Conservation (phyloP, 2,888 invertebrate species). For the Campopleginae sp. region DNA sequence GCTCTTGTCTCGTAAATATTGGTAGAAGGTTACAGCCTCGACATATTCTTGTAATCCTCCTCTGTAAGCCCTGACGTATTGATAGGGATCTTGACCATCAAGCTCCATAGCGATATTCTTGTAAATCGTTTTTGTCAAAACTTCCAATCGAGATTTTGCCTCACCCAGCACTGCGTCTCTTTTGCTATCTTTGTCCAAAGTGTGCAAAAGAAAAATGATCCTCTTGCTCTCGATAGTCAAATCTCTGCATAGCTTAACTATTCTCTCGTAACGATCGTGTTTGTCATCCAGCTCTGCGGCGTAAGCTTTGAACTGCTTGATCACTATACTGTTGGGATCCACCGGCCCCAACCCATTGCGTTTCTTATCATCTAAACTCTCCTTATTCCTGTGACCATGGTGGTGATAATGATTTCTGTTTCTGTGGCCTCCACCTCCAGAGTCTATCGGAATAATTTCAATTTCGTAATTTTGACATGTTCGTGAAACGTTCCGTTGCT, state of each 20-base stretch:
- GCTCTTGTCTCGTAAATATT: slow-evolving; percentile 87
- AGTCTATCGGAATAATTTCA: slow-evolving; percentile 51
- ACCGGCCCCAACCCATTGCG: slow-evolving; percentile 84
- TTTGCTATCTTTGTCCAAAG: slow-evolving; percentile 87
- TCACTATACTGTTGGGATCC: slow-evolving; percentile 85
- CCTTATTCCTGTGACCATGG: slow-evolving; percentile 72
- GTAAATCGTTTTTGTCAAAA: slow-evolving; percentile 87
- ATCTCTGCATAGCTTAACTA: slow-evolving; percentile 93
- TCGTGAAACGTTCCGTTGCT: too few species aligned
- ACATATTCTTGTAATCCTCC: slow-evolving; percentile 92
- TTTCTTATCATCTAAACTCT: slow-evolving; percentile 83
- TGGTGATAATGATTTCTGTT: slow-evolving; percentile 69
- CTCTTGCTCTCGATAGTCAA: slow-evolving; percentile 96
- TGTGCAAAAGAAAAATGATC: slow-evolving; percentile 94
- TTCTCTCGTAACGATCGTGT: slow-evolving; percentile 93
- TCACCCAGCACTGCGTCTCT: slow-evolving; percentile 86
- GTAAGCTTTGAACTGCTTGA: slow-evolving; percentile 88
- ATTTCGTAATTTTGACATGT: not conserved
- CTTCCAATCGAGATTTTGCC: slow-evolving; percentile 88
- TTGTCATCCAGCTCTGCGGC: slow-evolving; percentile 89
- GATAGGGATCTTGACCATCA: slow-evolving; percentile 89
- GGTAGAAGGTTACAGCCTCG: slow-evolving; percentile 93
- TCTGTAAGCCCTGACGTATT: slow-evolving; percentile 89
- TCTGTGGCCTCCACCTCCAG: slow-evolving; percentile 66
- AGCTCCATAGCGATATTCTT: slow-evolving; percentile 90